Evolutionary conservation across 2,797 vertebrate species (phyloP).

Genomic region (Sebastes oblongus): DNA sequence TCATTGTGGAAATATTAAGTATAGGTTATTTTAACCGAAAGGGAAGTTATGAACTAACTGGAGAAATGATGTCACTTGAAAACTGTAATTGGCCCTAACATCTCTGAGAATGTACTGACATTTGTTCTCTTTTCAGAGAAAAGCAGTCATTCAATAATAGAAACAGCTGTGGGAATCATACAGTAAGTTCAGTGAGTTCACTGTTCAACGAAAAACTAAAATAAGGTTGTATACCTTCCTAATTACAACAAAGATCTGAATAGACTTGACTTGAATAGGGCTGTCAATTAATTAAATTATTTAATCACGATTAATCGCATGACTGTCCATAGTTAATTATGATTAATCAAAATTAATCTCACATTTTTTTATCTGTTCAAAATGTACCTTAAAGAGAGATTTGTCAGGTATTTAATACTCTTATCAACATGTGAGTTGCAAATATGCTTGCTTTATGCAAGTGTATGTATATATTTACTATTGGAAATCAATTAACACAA

Average conservation of each 20-base stretch:
- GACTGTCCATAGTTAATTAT: too few species aligned
- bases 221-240: background rate
- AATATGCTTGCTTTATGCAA: too few species aligned
- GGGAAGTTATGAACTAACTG: conserved; percentile 70
- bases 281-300: too few species aligned
- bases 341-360: too few species aligned
- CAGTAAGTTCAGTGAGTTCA: background rate
- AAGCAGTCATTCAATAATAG: conserved; percentile 29
- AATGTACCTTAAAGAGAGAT: too few species aligned
- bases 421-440: too few species aligned
- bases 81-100: conserved; percentile 61
- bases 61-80: conserved; percentile 70
- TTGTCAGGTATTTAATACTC: too few species aligned
- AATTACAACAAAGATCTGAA: background rate
- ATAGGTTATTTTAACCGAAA: conserved; percentile 46
- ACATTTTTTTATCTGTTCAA: too few species aligned
- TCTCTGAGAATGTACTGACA: conserved; percentile 57
- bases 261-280: too few species aligned
- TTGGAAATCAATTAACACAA: too few species aligned
- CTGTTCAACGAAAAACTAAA: background rate
- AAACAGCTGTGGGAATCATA: conserved; percentile 51
- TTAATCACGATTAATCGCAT: too few species aligned
- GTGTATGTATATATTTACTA: too few species aligned
- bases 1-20: conserved; percentile 62
- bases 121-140: conserved; percentile 48